Evolutionary conservation across 2,797 vertebrate species (phyloP).

Genomic region (Pangasius mekongensis): DNA sequence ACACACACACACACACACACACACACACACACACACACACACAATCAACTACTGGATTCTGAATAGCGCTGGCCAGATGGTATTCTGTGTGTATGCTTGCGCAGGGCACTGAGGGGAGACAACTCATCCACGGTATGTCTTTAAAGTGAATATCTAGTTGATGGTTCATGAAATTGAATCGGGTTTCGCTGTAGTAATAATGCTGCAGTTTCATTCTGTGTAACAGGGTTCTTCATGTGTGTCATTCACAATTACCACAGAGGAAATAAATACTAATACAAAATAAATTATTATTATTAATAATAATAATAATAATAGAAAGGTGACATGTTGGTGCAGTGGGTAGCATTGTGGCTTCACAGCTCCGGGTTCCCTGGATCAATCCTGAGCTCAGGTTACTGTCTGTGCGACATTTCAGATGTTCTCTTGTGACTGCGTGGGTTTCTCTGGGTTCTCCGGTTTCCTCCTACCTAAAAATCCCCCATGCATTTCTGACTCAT

Average conservation of each 20-base stretch:
- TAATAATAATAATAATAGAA: neutral
- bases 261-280: constrained; percentile 25
- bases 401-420: neutral
- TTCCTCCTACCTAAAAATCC: neutral
- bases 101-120: constrained; percentile 42
- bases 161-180: constrained; percentile 76
- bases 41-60: neutral
- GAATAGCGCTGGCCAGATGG: constrained; percentile 23
- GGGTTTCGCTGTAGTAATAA: constrained; percentile 63
- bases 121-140: constrained; percentile 40
- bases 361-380: neutral
- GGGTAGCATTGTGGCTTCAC: neutral
- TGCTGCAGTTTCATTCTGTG: constrained; percentile 55
- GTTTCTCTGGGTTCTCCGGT: constrained; percentile 11
- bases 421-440: neutral
- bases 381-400: constrained; percentile 6
- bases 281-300: neutral
- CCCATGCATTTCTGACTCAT: neutral
- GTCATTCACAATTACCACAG: constrained; percentile 24
- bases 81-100: neutral
- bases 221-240: constrained; percentile 53
- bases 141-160: constrained; percentile 60
- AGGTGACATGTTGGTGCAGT: neutral
- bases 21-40: constrained; percentile 9
- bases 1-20: neutral